These are phyloP conservation scores for Muscidifurax raptorellus DNA, from an alignment of 1,140 invertebrate species.

Conservation along the genomic window DNA sequence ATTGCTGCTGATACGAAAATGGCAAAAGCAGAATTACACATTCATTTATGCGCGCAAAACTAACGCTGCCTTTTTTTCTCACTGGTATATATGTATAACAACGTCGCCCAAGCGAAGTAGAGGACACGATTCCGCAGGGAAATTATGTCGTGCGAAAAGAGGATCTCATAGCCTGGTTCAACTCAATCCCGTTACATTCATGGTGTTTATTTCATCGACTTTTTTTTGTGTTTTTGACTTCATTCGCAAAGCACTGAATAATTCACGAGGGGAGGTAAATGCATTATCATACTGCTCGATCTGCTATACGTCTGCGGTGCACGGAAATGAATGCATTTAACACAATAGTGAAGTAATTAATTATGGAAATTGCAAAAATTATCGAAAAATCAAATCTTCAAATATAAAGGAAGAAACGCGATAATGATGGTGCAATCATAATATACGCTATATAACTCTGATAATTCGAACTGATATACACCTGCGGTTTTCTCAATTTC, in stretches of 20 bases:
- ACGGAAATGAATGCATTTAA: not conserved
- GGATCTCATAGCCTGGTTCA: not conserved
- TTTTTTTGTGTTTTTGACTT: not conserved
- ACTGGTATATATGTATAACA: conserved; percentile 21
- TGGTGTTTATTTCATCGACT: not conserved
- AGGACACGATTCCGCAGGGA: conserved; percentile 22
- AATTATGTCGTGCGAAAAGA: conserved; percentile 32
- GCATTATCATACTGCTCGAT: not conserved
- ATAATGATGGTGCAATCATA: not conserved
- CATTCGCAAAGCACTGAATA: not conserved
- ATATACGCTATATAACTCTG: not conserved
- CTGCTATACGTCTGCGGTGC: not conserved
- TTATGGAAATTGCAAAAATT: not conserved
- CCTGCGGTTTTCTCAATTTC: not conserved
- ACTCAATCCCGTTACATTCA: conserved; percentile 17
- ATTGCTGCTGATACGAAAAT: not conserved
- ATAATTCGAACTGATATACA: not conserved
- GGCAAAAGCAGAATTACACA: conserved; percentile 6
- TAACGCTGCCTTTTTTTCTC: conserved; percentile 26
- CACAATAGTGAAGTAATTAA: not conserved
- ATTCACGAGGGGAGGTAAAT: not conserved
- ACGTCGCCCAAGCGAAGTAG: not conserved
- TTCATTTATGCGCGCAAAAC: conserved; percentile 26
- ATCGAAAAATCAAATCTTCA: not conserved
- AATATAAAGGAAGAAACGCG: not conserved